phyloP scores from a whole-genome alignment of 1,140 invertebrate genomes.

The Diachasma alloeum region DNA sequence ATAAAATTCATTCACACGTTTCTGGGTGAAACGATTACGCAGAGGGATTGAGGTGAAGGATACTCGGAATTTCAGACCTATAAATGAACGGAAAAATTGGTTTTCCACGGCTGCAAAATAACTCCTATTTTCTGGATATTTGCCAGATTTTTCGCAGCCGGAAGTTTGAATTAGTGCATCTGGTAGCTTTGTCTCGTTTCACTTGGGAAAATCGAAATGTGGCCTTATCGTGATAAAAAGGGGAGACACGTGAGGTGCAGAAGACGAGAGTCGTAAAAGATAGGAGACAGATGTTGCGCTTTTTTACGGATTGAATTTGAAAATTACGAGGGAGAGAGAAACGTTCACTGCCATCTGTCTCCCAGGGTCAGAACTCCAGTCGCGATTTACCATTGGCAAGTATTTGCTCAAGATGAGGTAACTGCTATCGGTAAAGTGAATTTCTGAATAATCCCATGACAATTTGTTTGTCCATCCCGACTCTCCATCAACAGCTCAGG shows the following conservation, averaged over 20 bases:
- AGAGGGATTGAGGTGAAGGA: neutral
- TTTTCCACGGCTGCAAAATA: neutral
- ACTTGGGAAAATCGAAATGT: neutral
- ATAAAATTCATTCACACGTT: neutral
- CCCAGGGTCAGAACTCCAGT: neutral
- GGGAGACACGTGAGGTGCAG: neutral
- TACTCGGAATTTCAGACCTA: neutral
- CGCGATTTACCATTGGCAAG: neutral
- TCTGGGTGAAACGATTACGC: neutral
- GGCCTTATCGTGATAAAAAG: neutral
- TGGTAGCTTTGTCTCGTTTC: neutral
- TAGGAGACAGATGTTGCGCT: neutral
- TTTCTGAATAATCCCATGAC: too few species aligned
- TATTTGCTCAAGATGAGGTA: neutral
- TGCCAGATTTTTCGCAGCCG: slow-evolving; percentile 32
- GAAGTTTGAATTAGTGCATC: slow-evolving; percentile 45
- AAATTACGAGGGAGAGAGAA: neutral
- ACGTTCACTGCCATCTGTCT: neutral
- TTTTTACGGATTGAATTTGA: neutral
- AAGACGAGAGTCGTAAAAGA: neutral
- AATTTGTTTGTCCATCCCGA: too few species aligned
- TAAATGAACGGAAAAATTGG: neutral
- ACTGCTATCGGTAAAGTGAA: neutral
- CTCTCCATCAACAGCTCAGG: too few species aligned
- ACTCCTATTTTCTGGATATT: slow-evolving; percentile 41